Evolutionary conservation across 2,797 vertebrate genomes (phyloP), one percentile per base, ranked within the genome.

Genomic region (Melanotaenia nigrans): DNA sequence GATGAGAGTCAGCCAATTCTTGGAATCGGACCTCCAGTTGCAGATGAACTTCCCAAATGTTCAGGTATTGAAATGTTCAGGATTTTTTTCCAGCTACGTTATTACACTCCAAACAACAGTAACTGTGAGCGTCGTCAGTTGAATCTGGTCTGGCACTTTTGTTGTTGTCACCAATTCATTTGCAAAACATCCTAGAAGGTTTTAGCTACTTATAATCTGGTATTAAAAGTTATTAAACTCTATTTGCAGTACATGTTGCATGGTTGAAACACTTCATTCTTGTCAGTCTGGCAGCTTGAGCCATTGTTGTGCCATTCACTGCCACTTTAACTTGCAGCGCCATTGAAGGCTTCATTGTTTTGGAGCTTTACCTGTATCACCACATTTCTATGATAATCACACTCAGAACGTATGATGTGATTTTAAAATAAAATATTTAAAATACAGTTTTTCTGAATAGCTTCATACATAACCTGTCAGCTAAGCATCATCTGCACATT

Each of bases 1-100:
- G 93, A 95, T 1, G 94, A 95, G 81, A 93, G 87, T 45, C 83
- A 53, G 6, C 93, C 93, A 0, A 94, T 95, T 9, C 91, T 95
- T 1, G 81, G 30, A 0, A 12, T 65, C 0, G 68, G 71, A 47
- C 4, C 71, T 0, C n/a, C 51, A 51, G 2, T 76, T 5, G 4
- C 28, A 28, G 85, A 87, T 13, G 90, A 93, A 10, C 1, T 73
- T 14, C 79, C 79, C 53, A 91, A 90, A 84, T 88, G 71, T 64
- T 81, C 90, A 89, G 92, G 94, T 94, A 73, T 1, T 3, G 33
- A 57, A 24, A 35, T 55, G 0, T 1, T 32, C 35, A 42, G 13
- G 5, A 4, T 1, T 54, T 22, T 25, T 13, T 25, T 24, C 51
- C 51, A 25, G 51, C 1, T 22, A 12, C 45, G n/a, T n/a, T n/a